These are phyloP conservation scores for Drosophila diplacantha DNA, from an alignment of 2,888 invertebrate species.

Conservation along the genomic window DNA sequence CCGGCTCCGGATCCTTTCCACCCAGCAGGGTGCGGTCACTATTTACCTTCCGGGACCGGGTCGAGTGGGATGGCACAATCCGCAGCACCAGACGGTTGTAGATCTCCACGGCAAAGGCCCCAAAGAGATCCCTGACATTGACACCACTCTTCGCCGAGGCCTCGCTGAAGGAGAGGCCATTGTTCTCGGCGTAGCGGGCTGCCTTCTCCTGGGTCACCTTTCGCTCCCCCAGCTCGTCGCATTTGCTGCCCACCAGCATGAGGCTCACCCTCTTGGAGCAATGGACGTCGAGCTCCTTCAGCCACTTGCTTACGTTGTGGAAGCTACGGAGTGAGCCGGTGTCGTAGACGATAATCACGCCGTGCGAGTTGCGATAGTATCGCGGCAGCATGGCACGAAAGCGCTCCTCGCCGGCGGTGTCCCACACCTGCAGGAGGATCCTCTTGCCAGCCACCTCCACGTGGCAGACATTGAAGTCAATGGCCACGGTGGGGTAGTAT, in stretches of 20 bases:
- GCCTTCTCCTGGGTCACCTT: conserved; percentile 97
- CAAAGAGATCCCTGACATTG: conserved; percentile 97
- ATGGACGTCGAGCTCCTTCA: conserved; percentile 97
- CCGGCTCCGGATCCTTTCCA: background rate
- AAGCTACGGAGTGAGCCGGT: conserved; percentile 98
- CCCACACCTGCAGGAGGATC: conserved; percentile 96
- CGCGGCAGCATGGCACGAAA: conserved; percentile 96
- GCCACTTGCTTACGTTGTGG: conserved; percentile 99
- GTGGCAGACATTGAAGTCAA: conserved; percentile 98
- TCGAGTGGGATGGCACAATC: background rate
- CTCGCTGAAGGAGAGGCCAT: conserved; percentile 99
- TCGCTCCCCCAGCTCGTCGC: conserved; percentile 96
- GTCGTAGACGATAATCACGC: conserved; percentile 98
- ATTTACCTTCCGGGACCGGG: background rate
- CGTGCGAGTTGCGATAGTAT: conserved; percentile 97
- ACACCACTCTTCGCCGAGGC: conserved; percentile 99
- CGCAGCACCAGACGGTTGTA: conserved; percentile 5
- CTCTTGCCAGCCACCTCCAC: conserved; percentile 99
- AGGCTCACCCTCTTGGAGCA: conserved; percentile 95
- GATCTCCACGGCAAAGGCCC: conserved; percentile 23
- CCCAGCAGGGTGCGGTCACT: background rate
- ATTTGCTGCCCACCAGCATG: conserved; percentile 99
- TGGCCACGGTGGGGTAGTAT: conserved; percentile 98
- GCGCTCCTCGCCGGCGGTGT: conserved; percentile 95
- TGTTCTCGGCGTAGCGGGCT: conserved; percentile 95